Evolutionary conservation across 2,113 vertebrate genomes (phyloP).

Genomic region (Thomomys bottae): DNA sequence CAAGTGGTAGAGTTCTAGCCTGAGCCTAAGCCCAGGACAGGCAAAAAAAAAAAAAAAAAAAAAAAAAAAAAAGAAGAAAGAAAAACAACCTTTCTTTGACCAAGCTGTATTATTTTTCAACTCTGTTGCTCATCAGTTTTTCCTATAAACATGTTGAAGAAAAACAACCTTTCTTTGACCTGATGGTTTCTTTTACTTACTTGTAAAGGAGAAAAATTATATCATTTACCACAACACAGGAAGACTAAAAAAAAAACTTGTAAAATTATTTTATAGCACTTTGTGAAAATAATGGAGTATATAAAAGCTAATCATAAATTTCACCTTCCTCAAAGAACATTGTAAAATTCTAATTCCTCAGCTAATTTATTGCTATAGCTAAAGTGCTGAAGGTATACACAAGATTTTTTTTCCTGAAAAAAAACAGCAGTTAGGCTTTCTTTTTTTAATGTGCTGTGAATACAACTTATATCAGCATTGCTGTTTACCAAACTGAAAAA

Average conservation of each 20-base stretch:
- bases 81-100: too few species aligned
- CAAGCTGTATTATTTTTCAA: not conserved
- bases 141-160: conserved; percentile 19
- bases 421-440: conserved; percentile 35
- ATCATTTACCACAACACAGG: conserved; percentile 70
- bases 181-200: not conserved
- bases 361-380: conserved; percentile 69
- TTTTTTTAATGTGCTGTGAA: conserved; percentile 40
- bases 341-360: conserved; percentile 74
- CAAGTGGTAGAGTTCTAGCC: too few species aligned
- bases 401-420: conserved; percentile 31
- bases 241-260: conserved; percentile 68
- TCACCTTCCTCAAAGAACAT: conserved; percentile 74
- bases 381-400: conserved; percentile 63
- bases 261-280: conserved; percentile 78
- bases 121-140: conserved; percentile 29
- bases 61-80: too few species aligned
- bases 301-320: conserved; percentile 81
- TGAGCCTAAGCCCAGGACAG: too few species aligned
- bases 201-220: conserved; percentile 71
- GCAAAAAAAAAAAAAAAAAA: too few species aligned
- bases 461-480: conserved; percentile 38
- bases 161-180: conserved; percentile 61
- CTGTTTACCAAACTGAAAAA: conserved; percentile 9
- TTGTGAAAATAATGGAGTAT: conserved; percentile 74